A percentile compares a stretch with the other conserved stretches of the same genome.
phyloP scores from a whole-genome alignment of 2,797 vertebrate genomes.

The Sebastes oblongus region DNA sequence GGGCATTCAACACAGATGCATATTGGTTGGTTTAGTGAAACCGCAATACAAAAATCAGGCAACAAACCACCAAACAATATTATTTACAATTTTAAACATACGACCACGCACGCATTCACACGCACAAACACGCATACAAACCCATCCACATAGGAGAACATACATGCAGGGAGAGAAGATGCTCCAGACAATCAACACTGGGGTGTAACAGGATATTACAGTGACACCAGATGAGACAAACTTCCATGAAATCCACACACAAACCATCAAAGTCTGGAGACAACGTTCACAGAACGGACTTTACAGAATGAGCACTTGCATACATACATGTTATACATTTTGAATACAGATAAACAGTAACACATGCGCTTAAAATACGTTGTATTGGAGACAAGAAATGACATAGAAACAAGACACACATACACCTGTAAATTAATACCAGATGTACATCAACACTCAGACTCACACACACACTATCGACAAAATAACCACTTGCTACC shows the following conservation, averaged over 20 bases:
- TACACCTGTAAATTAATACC: conserved; percentile 23
- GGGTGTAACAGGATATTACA: conserved; percentile 21
- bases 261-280: conserved; percentile 45
- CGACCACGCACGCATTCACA: conserved; percentile 12
- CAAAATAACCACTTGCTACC: conserved; percentile 61
- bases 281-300: conserved; percentile 28
- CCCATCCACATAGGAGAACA: conserved; percentile 48
- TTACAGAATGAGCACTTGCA: conserved; percentile 30
- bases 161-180: conserved; percentile 65
- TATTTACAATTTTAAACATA: conserved; percentile 36
- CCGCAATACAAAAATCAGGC: conserved; percentile 65
- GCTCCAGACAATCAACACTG: conserved; percentile 51
- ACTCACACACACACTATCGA: conserved; percentile 48
- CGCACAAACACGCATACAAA: conserved; percentile 26
- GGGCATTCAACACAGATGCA: conserved; percentile 73
- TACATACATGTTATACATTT: conserved; percentile 20
- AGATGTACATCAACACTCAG: conserved; percentile 47
- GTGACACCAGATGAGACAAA: conserved; percentile 40
- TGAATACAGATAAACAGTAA: conserved; percentile 38
- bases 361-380: conserved; percentile 38
- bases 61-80: conserved; percentile 59
- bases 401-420: conserved; percentile 42
- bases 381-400: conserved; percentile 16
- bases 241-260: conserved; percentile 40
- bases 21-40: conserved; percentile 44